phyloP scores from a whole-genome alignment of 1,140 invertebrate species.

The Andricus grossulariae region DNA sequence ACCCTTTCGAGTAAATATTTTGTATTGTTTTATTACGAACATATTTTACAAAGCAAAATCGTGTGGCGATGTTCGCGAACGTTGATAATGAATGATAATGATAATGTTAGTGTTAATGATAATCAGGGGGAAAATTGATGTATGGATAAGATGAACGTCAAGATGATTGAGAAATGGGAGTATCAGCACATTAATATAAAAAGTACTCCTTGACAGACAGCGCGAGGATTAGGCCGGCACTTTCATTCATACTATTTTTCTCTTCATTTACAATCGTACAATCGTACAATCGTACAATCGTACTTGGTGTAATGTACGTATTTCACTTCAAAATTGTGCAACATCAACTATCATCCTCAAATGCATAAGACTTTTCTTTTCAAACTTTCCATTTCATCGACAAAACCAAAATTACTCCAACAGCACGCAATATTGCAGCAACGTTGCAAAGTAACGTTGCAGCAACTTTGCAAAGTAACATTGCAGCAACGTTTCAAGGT shows the following conservation, averaged over 20 bases:
- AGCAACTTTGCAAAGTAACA: too few relatives aligned
- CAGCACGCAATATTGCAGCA: too few relatives aligned
- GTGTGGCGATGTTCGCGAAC: slow-evolving; percentile 58
- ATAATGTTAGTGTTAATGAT: slow-evolving; percentile 53
- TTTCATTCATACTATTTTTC: slow-evolving; percentile 49
- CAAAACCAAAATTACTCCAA: too few relatives aligned
- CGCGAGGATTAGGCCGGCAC: slow-evolving; percentile 73
- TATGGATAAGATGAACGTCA: slow-evolving; percentile 42
- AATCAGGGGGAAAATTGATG: slow-evolving; percentile 50
- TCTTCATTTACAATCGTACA: slow-evolving; percentile 11
- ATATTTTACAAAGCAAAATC: slow-evolving; percentile 75
- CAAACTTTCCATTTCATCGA: not conserved
- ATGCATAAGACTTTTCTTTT: slow-evolving; percentile 2
- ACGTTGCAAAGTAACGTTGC: too few relatives aligned
- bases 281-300: slow-evolving; percentile 34
- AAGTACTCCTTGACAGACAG: slow-evolving; percentile 73
- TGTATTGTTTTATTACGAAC: slow-evolving; percentile 71
- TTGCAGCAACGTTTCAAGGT: too few relatives aligned
- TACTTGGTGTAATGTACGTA: slow-evolving; percentile 26
- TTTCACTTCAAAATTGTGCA: slow-evolving; percentile 37
- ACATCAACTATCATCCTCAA: not conserved
- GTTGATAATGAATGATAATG: slow-evolving; percentile 52
- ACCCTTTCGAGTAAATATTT: slow-evolving; percentile 5
- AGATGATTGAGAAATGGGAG: slow-evolving; percentile 48
- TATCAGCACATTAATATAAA: slow-evolving; percentile 75